A percentile compares a stretch with the other conserved stretches of the same genome.
phyloP scores from a whole-genome alignment of 1,140 invertebrate species.

The Lepidotrigona ventralis region DNA sequence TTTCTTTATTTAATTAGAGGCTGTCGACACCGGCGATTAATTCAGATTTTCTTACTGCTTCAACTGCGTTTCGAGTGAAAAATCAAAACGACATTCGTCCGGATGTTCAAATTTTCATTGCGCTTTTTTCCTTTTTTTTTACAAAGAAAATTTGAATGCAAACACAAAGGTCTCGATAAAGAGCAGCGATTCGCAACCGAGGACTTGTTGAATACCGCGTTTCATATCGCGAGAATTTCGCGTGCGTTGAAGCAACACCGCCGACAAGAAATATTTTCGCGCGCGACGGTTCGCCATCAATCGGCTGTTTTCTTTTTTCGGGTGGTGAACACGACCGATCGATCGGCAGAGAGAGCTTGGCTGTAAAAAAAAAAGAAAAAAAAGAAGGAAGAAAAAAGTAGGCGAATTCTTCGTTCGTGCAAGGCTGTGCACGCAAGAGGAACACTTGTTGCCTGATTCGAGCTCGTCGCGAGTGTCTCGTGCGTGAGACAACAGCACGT shows the following conservation, averaged over 20 bases:
- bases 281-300: neutral
- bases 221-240: slow-evolving; percentile 11
- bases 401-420: slow-evolving; percentile 39
- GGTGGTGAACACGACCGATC: neutral
- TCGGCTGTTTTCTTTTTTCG: neutral
- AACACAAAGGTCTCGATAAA: neutral
- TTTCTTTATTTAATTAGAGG: neutral
- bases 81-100: neutral
- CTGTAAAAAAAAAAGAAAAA: neutral
- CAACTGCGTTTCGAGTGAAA: neutral
- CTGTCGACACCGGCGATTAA: neutral
- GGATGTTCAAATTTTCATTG: neutral
- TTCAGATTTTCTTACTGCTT: slow-evolving; percentile 1
- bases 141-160: neutral
- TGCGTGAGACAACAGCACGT: slow-evolving; percentile 60
- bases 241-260: neutral
- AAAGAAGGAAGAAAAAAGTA: neutral
- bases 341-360: neutral
- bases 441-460: slow-evolving; percentile 65
- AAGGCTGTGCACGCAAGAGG: slow-evolving; percentile 11
- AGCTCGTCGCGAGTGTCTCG: slow-evolving; percentile 56
- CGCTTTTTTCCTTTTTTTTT: neutral
- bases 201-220: slow-evolving; percentile 26
- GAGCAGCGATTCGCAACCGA: neutral
- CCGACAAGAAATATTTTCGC: slow-evolving; percentile 11